These are phyloP conservation scores for Lasiurus cinereus DNA, from an alignment of 2,113 vertebrate species.

Conservation along the genomic window DNA sequence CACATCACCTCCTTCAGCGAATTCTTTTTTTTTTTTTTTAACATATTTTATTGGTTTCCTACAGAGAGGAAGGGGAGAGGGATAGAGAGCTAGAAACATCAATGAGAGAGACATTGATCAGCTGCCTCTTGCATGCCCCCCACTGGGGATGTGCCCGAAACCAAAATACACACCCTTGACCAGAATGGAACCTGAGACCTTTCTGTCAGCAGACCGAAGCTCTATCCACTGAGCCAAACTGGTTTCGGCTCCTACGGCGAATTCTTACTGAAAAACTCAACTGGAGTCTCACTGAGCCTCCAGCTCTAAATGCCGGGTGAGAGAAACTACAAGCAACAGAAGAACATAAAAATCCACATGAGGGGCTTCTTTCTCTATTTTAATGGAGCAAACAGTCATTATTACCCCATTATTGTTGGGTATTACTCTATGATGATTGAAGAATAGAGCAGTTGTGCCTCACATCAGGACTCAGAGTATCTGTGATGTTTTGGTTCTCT, in stretches of 20 bases:
- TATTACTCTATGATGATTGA: not conserved
- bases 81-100: no score
- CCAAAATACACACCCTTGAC: no score
- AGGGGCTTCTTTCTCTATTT: not conserved
- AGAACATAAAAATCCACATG: not conserved
- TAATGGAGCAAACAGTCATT: slow-evolving; percentile 7
- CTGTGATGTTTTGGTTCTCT: not conserved
- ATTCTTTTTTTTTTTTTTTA: not conserved
- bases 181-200: no score
- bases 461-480: not conserved
- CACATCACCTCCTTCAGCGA: not conserved
- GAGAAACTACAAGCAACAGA: not conserved
- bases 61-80: no score
- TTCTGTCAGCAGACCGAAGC: no score
- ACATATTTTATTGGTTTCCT: no score
- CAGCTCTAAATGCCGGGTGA: not conserved
- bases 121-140: no score
- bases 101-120: no score
- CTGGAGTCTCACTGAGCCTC: not conserved
- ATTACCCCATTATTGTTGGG: not conserved
- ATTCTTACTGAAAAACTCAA: not conserved
- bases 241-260: not conserved
- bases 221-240: no score
- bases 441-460: not conserved
- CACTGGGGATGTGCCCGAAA: no score